phyloP scores from a whole-genome alignment of 2,113 vertebrate genomes.

The Coracopsis vasa region DNA sequence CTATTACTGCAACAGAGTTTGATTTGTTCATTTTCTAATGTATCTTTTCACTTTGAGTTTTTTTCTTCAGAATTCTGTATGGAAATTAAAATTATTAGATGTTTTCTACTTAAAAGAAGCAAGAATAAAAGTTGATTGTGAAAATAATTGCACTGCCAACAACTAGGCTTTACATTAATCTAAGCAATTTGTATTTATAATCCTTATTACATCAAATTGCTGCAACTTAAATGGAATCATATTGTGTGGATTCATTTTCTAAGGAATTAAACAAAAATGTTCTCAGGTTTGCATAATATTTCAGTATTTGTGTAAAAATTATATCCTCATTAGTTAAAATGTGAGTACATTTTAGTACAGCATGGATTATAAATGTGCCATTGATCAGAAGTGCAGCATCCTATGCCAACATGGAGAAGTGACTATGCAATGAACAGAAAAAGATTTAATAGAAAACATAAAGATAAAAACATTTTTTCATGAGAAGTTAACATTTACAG shows the following conservation, averaged over 20 bases:
- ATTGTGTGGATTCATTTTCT: not conserved
- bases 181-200: not conserved
- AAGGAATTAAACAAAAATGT: not conserved
- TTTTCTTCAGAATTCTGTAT: not conserved
- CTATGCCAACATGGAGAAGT: not conserved
- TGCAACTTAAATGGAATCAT: not conserved
- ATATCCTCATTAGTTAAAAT: not conserved
- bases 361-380: not conserved
- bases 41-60: not conserved
- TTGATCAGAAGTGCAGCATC: not conserved
- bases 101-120: not conserved
- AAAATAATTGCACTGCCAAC: not conserved
- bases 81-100: not conserved
- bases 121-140: not conserved
- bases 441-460: not conserved
- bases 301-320: not conserved
- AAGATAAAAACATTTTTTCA: constrained; percentile 19
- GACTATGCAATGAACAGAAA: not conserved
- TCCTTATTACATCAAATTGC: not conserved
- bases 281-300: not conserved
- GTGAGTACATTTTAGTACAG: not conserved
- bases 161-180: not conserved
- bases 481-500: constrained; percentile 18
- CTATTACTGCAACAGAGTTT: not conserved
- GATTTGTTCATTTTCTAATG: not conserved